Conservation (phyloP, 2,797 vertebrate genomes). For the Amblyraja radiata region DNA sequence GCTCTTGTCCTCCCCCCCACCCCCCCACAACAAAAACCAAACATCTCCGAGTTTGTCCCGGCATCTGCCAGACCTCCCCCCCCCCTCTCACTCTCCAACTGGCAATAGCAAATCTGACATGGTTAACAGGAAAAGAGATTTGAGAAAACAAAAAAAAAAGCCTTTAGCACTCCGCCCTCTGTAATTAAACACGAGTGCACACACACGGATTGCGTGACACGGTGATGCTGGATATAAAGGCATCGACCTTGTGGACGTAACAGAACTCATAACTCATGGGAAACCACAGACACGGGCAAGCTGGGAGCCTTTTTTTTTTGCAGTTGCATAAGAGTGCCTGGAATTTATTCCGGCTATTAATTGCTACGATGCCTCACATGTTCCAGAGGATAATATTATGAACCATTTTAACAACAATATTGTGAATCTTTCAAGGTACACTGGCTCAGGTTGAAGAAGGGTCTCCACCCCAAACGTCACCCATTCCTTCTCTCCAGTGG, state of each 20-base stretch:
- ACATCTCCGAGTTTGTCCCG: not conserved
- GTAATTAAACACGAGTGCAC: conserved; percentile 28
- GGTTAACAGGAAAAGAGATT: not conserved
- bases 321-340: not conserved
- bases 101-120: conserved; percentile 23
- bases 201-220: conserved; percentile 26
- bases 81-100: conserved; percentile 22
- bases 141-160: conserved; percentile 32
- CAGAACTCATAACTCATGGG: conserved; percentile 6
- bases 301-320: not conserved
- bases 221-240: not conserved
- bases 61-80: conserved; percentile 1
- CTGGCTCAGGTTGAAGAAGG: too few species aligned
- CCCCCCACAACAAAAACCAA: not conserved
- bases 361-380: not conserved
- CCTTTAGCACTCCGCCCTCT: conserved; percentile 9
- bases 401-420: too few species aligned
- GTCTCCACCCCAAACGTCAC: too few species aligned
- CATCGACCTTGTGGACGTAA: not conserved
- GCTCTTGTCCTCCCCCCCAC: not conserved
- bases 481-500: too few species aligned
- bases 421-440: not conserved
- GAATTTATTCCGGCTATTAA: conserved; percentile 17
- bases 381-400: not conserved
- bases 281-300: not conserved